Conservation (phyloP, 1,140 invertebrate genomes). For the Anastatus disparis region DNA sequence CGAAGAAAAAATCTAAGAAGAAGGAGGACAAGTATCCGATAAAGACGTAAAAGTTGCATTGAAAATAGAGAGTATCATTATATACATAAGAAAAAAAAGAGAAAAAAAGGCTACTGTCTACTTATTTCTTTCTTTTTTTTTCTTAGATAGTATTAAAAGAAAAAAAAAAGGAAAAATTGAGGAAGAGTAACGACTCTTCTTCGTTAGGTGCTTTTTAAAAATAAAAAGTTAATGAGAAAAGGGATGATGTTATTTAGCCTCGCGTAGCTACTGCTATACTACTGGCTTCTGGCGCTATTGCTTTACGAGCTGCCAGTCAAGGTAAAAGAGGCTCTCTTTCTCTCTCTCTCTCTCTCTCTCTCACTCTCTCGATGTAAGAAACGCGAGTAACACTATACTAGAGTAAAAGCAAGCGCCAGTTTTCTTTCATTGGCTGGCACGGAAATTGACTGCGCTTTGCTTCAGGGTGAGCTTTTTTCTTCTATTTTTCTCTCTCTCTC, state of each 20-base stretch:
- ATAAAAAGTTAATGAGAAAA: conserved; percentile 67
- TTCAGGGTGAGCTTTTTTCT: neutral
- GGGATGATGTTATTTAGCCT: conserved; percentile 60
- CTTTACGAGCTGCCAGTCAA: conserved; percentile 42
- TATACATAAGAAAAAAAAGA: too few relatives aligned
- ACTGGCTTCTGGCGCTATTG: neutral
- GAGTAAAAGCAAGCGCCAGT: conserved; percentile 2
- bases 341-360: too few relatives aligned
- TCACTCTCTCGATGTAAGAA: conserved; percentile 51
- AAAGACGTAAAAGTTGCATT: too few relatives aligned
- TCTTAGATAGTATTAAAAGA: neutral
- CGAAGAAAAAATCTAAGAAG: too few relatives aligned
- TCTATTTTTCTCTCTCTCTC: neutral
- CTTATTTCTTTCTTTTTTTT: too few relatives aligned
- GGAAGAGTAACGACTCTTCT: neutral
- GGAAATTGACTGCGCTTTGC: conserved; percentile 32
- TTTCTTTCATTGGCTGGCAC: conserved; percentile 19
- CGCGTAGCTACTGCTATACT: neutral
- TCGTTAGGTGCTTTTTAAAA: conserved; percentile 40
- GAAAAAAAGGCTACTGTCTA: too few relatives aligned
- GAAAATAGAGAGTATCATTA: too few relatives aligned
- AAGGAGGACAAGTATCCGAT: too few relatives aligned
- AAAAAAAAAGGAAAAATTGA: conserved; percentile 34
- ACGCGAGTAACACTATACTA: conserved; percentile 3
- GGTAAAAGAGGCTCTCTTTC: conserved; percentile 28